Conservation (phyloP, 2,888 invertebrate genomes). For the Rhyacophila evoluta region DNA sequence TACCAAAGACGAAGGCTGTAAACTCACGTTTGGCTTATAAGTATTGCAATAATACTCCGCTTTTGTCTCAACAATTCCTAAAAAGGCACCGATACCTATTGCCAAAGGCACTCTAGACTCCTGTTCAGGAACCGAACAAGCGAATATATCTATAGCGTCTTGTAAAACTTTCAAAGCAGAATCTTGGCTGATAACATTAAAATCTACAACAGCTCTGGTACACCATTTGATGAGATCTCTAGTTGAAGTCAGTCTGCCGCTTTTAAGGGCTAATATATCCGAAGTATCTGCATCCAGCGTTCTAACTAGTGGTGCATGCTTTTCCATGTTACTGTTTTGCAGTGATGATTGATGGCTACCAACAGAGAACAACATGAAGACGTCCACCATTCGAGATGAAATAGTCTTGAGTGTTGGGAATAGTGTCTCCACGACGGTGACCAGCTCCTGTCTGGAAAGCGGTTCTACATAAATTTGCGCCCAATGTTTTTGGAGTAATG, state of each 20-base stretch:
- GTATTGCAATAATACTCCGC: slow-evolving; percentile 83
- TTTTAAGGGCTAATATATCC: slow-evolving; percentile 61
- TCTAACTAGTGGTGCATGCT: slow-evolving; percentile 46
- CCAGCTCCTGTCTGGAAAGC: slow-evolving; percentile 79
- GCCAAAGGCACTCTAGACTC: slow-evolving; percentile 77
- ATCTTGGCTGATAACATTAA: slow-evolving; percentile 78
- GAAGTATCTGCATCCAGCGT: slow-evolving; percentile 46
- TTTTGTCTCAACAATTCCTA: slow-evolving; percentile 86
- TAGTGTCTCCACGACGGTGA: slow-evolving; percentile 75
- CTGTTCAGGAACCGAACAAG: slow-evolving; percentile 79
- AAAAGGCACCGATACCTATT: slow-evolving; percentile 79
- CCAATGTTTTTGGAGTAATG: slow-evolving; percentile 84
- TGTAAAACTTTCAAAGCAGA: slow-evolving; percentile 81
- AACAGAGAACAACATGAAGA: slow-evolving; percentile 84
- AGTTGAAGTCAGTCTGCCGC: slow-evolving; percentile 79
- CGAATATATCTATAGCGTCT: slow-evolving; percentile 93
- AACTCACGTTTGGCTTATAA: slow-evolving; percentile 81
- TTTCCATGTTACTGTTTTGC: slow-evolving; percentile 61
- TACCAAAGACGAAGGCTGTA: slow-evolving; percentile 71
- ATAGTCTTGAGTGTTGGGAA: slow-evolving; percentile 81
- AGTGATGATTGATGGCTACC: slow-evolving; percentile 73
- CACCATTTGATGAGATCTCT: slow-evolving; percentile 96
- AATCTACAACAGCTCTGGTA: slow-evolving; percentile 78
- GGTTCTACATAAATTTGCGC: slow-evolving; percentile 86
- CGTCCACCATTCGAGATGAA: slow-evolving; percentile 81